A percentile compares a stretch with the other conserved stretches of the same genome.
Evolutionary conservation across 1,140 invertebrate species (phyloP).

Genomic region (Cotesia vestalis): DNA sequence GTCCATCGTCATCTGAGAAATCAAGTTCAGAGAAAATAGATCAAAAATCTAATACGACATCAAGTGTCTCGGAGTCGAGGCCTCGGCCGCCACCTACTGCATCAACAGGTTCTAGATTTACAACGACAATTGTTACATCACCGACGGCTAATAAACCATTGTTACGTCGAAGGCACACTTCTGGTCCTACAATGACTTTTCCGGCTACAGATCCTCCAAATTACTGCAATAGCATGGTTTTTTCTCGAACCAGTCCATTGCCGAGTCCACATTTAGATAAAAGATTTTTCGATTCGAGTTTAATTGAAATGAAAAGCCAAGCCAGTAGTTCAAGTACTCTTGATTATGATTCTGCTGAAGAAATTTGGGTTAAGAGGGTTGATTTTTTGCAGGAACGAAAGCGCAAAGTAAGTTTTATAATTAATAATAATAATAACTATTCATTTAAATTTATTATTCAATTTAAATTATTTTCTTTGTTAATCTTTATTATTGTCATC

Average conservation of each 20-base stretch:
- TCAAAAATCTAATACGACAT: slow-evolving; percentile 57
- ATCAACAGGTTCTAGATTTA: slow-evolving; percentile 51
- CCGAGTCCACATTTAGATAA: slow-evolving; percentile 79
- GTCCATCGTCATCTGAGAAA: slow-evolving; percentile 66
- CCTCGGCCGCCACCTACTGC: slow-evolving; percentile 40
- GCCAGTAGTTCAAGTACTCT: slow-evolving; percentile 73
- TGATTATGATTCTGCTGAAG: slow-evolving; percentile 70
- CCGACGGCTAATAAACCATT: slow-evolving; percentile 60
- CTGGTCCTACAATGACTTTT: slow-evolving; percentile 62
- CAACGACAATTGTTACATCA: slow-evolving; percentile 58
- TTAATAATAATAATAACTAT: slow-evolving; percentile 21
- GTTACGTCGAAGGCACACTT: slow-evolving; percentile 58
- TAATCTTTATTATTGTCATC: background rate
- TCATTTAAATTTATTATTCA: background rate
- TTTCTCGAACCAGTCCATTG: slow-evolving; percentile 63
- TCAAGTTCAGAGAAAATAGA: slow-evolving; percentile 64
- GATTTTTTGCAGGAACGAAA: slow-evolving; percentile 63
- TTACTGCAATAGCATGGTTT: slow-evolving; percentile 63
- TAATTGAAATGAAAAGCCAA: slow-evolving; percentile 82
- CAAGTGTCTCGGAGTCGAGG: slow-evolving; percentile 53
- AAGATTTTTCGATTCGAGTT: slow-evolving; percentile 80
- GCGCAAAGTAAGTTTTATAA: slow-evolving; percentile 52
- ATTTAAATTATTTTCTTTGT: background rate
- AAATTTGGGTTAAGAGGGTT: slow-evolving; percentile 75
- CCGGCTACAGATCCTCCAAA: slow-evolving; percentile 62